phyloP scores from a whole-genome alignment of 2,113 vertebrate genomes.

The Tringa solitaria region DNA sequence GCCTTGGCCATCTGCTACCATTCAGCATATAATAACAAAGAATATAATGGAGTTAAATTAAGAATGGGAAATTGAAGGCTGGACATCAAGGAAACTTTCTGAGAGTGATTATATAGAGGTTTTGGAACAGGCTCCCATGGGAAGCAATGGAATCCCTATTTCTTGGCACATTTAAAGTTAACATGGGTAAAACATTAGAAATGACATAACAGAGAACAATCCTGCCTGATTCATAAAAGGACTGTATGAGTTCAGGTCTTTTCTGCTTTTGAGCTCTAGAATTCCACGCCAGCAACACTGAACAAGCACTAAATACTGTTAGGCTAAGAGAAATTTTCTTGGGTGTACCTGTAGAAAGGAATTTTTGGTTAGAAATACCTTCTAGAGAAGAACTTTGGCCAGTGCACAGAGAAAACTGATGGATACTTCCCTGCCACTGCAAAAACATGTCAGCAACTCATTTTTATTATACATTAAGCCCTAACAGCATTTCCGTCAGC shows the following conservation, averaged over 20 bases:
- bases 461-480: background rate
- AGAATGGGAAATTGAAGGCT: constrained; percentile 6
- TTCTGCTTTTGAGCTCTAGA: background rate
- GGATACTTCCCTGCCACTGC: background rate
- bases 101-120: background rate
- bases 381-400: background rate
- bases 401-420: background rate
- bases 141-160: background rate
- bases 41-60: constrained; percentile 16
- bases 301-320: background rate
- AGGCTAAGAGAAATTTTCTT: background rate
- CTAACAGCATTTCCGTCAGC: background rate
- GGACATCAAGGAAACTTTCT: constrained; percentile 23
- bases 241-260: background rate
- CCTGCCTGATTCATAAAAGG: background rate
- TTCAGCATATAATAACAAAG: background rate
- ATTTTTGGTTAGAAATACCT: background rate
- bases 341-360: background rate
- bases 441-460: background rate
- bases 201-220: background rate
- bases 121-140: background rate
- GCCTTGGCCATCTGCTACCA: background rate
- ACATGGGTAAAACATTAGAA: background rate
- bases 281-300: background rate
- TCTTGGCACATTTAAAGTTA: background rate